Evolutionary conservation across 2,113 vertebrate species (phyloP), one percentile per base, ranked within the genome.

Genomic region (Physeter macrocephalus): DNA sequence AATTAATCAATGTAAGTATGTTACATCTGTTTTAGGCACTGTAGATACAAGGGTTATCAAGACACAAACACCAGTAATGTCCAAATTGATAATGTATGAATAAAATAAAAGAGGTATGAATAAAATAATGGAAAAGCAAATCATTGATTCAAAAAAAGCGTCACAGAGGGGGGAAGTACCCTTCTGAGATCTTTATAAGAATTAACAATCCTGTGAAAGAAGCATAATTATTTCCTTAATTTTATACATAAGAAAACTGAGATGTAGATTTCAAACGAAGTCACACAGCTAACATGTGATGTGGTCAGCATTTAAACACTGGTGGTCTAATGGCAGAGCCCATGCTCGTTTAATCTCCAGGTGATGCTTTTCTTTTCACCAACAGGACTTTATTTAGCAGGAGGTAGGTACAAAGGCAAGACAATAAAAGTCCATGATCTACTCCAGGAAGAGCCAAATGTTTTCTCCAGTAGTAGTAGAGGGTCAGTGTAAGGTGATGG

Each of bases 221-320:
- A 13, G 66, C 9, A 54, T 62, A 54, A 52, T 36, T 31, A 43
- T 82, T 78, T 61, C 39, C 71, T 66, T 83, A 72, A 89, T 69
- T 71, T 64, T 31, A 66, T 83, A 39, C 20, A 69, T 88, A 90
- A 90, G 64, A 93, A 94, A 94, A 87, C 31, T 49, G 57, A 97
- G 15, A 27, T 21, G n/a, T 27, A 46, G 13, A 66, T 67, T 43
- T 74, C 41, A 74, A 74, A 43, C 54, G 43, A 88, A 92, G 43
- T 54, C 74, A 72, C 34, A 62, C 1, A 59, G 34, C 34, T 78
- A 78, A 31, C 41, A 23, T 11, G 3, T 66, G 34, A 86, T 71
- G 36, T n/a, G 17, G 5, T 8, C 39, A 86, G 25, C 7, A 66
- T 64, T 80, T 89, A 64, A 72, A 59, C 10, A 4, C 20, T 39